A percentile compares a stretch with the other conserved stretches of the same genome.
Evolutionary conservation across 2,797 vertebrate genomes (phyloP).

Genomic region (Sebastolobus altivelis): DNA sequence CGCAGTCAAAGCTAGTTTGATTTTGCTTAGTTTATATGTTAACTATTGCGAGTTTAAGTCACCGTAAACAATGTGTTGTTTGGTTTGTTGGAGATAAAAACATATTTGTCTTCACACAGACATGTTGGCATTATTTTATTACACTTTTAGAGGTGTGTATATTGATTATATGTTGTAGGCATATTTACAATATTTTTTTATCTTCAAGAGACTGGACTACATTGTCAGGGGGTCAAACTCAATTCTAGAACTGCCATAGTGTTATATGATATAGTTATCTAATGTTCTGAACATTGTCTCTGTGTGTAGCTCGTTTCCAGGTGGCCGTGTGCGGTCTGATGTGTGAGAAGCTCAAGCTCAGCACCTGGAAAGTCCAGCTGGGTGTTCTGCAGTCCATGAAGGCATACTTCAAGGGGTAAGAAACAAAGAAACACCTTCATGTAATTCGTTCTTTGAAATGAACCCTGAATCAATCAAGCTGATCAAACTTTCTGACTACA

Average conservation of each 20-base stretch:
- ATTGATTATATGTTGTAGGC: background rate
- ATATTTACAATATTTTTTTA: background rate
- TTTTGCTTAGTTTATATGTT: background rate
- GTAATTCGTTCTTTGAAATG: background rate
- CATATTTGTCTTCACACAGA: background rate
- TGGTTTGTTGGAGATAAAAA: background rate
- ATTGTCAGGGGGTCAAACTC: background rate
- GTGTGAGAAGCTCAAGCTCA: slow-evolving; percentile 93
- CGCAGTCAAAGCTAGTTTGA: background rate
- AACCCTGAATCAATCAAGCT: background rate
- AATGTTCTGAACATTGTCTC: background rate
- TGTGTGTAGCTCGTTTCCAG: slow-evolving; percentile 87
- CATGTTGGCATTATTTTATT: background rate
- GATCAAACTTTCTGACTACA: background rate
- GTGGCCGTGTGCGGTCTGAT: slow-evolving; percentile 93
- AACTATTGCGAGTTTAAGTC: background rate
- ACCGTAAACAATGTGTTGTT: background rate
- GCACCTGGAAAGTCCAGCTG: slow-evolving; percentile 97
- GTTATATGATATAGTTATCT: background rate
- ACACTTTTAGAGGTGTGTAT: background rate
- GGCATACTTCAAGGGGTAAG: slow-evolving; percentile 93
- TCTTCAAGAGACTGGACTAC: background rate
- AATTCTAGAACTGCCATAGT: background rate
- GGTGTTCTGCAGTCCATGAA: slow-evolving; percentile 95
- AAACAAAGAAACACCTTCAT: background rate